Evolutionary conservation across 1,140 invertebrate species (phyloP).

Genomic region (Nephotettix cincticeps): DNA sequence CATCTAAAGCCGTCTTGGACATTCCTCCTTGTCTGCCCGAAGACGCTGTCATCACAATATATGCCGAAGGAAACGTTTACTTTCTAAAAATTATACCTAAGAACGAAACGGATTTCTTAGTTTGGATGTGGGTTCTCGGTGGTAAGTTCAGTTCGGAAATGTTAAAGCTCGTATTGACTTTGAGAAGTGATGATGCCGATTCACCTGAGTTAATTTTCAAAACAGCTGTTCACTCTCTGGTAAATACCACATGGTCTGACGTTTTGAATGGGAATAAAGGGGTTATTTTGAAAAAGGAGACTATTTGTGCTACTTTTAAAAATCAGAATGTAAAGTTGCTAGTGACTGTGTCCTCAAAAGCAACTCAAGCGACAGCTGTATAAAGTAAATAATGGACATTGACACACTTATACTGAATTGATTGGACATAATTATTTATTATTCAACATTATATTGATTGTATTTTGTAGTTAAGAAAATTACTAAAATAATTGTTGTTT

Average conservation of each 20-base stretch:
- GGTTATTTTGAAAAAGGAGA: neutral
- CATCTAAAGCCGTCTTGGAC: slow-evolving; percentile 1
- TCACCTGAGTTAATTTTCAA: slow-evolving; percentile 24
- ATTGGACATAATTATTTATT: too few species aligned
- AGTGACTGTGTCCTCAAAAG: slow-evolving; percentile 6
- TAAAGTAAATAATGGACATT: neutral
- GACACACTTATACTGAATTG: too few species aligned
- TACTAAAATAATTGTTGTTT: too few species aligned
- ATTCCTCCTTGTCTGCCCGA: slow-evolving; percentile 1
- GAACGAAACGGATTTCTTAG: neutral
- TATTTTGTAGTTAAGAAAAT: too few species aligned
- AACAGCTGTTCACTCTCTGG: slow-evolving; percentile 14
- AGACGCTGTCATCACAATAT: slow-evolving; percentile 15
- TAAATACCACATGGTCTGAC: slow-evolving; percentile 2
- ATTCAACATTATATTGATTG: too few species aligned
- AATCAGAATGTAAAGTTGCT: slow-evolving; percentile 9
- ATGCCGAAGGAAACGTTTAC: neutral
- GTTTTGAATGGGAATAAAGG: slow-evolving; percentile 7
- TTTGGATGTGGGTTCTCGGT: slow-evolving; percentile 24
- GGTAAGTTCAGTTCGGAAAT: slow-evolving; percentile 21
- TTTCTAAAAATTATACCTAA: slow-evolving; percentile 26
- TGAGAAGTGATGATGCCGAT: slow-evolving; percentile 14
- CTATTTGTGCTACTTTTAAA: neutral
- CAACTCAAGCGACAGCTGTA: neutral
- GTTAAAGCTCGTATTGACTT: slow-evolving; percentile 13